Conservation (phyloP, 2,888 invertebrate species). For the Thysanoteuthis rhombus region DNA sequence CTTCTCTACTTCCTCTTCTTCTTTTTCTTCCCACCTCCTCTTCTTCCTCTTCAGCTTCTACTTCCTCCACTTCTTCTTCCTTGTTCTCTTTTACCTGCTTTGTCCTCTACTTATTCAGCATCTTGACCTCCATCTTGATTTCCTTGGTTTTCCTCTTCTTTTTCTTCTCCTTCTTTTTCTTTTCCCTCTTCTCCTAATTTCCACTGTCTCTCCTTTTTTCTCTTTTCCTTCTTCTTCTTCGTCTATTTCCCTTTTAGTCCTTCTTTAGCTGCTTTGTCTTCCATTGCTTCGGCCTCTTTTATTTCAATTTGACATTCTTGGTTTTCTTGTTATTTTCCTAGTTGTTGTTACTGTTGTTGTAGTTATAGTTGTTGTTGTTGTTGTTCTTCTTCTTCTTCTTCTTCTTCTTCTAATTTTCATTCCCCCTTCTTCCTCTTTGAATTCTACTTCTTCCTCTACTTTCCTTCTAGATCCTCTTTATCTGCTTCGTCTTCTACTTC, state of each 20-base stretch:
- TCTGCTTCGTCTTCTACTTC: too few species aligned
- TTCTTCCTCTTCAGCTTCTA: neutral
- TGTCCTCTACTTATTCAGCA: too few species aligned
- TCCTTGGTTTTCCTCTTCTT: neutral
- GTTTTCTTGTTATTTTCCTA: too few species aligned
- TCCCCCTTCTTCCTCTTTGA: too few species aligned
- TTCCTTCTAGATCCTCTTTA: too few species aligned
- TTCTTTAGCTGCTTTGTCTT: neutral
- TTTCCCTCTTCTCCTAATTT: neutral
- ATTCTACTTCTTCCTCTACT: neutral
- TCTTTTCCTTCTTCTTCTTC: neutral
- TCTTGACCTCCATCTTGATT: neutral
- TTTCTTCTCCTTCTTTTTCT: neutral
- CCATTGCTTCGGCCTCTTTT: neutral
- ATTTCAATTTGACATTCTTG: too few species aligned
- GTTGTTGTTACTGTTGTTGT: too few species aligned
- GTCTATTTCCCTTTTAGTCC: neutral
- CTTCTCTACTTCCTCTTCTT: neutral
- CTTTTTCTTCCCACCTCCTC: neutral
- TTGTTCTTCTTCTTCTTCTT: too few species aligned
- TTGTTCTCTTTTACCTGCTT: neutral
- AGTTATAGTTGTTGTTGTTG: too few species aligned
- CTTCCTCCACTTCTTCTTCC: neutral
- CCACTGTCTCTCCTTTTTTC: neutral
- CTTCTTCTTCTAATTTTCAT: too few species aligned